Conservation (phyloP, 2,888 invertebrate genomes). For the Chrysolina haemoptera region DNA sequence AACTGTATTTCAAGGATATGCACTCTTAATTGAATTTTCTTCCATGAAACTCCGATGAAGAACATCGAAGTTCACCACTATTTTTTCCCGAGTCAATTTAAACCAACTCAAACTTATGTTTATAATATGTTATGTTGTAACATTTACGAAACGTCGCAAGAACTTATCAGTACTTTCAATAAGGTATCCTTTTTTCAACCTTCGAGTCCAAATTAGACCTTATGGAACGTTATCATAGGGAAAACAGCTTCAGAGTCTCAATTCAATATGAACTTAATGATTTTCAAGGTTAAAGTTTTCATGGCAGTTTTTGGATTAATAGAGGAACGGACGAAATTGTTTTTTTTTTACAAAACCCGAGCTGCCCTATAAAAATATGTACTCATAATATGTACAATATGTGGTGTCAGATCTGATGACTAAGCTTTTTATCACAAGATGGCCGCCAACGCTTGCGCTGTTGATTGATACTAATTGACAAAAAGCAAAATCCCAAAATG, state of each 20-base stretch:
- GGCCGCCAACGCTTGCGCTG: slow-evolving; percentile 52
- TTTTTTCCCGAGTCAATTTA: background rate
- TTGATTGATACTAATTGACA: slow-evolving; percentile 31
- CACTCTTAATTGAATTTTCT: slow-evolving; percentile 40
- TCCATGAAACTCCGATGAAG: background rate
- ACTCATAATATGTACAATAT: slow-evolving; percentile 33
- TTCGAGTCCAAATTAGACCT: slow-evolving; percentile 39
- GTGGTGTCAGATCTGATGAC: slow-evolving; percentile 39
- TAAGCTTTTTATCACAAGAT: slow-evolving; percentile 49
- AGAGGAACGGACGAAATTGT: too few relatives aligned
- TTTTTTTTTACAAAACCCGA: background rate
- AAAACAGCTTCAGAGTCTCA: slow-evolving; percentile 31
- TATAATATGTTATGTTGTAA: slow-evolving; percentile 20
- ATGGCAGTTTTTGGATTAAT: background rate
- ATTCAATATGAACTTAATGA: slow-evolving; percentile 45
- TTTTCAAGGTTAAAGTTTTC: slow-evolving; percentile 54
- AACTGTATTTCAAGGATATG: slow-evolving; percentile 60
- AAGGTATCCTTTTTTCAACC: slow-evolving; percentile 45
- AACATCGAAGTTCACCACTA: background rate
- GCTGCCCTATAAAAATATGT: slow-evolving; percentile 10
- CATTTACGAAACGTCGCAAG: slow-evolving; percentile 50
- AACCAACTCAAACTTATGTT: background rate
- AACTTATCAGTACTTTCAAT: slow-evolving; percentile 36
- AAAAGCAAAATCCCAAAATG: slow-evolving; percentile 35
- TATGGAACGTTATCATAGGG: slow-evolving; percentile 40